A percentile compares a stretch with the other conserved stretches of the same genome.
Evolutionary conservation across 2,888 invertebrate genomes (phyloP).

Genomic region (Gryllus longicercus): DNA sequence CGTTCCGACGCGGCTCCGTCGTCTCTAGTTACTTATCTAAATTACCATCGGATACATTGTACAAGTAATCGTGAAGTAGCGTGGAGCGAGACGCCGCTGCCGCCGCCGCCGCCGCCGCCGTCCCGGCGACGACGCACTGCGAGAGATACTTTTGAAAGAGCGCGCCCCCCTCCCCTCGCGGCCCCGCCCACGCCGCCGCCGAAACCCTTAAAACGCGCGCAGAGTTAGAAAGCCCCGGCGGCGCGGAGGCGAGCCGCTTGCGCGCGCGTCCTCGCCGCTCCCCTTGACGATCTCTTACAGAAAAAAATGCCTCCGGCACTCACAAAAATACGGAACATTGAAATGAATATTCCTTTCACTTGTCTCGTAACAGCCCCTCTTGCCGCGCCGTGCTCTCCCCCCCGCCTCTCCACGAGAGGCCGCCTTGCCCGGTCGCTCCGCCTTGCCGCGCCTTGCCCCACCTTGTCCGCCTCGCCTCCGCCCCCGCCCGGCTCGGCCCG

Average conservation of each 20-base stretch:
- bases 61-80: constrained; percentile 2
- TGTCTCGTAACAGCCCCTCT: not conserved
- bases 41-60: constrained; percentile 17
- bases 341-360: constrained; percentile 10
- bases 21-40: constrained; percentile 17
- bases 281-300: constrained; percentile 17
- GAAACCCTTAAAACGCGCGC: constrained; percentile 17
- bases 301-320: not conserved
- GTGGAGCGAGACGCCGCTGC: not conserved
- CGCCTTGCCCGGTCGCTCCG: not conserved
- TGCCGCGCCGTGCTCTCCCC: not conserved
- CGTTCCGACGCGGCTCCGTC: not conserved
- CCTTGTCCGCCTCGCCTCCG: not conserved
- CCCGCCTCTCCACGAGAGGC: not conserved
- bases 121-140: too few relatives aligned
- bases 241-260: not conserved
- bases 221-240: not conserved
- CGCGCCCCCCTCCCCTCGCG: not conserved
- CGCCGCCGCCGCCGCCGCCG: not conserved
- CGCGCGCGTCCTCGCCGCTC: not conserved
- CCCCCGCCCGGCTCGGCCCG: not conserved
- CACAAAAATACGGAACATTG: constrained; percentile 17
- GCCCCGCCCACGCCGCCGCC: not conserved
- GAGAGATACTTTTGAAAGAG: constrained; percentile 1
- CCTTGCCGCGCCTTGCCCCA: not conserved